Evolutionary conservation across 2,888 invertebrate species (phyloP), one percentile per base, ranked within the genome.

Genomic region (Lycophotia porphyrea): DNA sequence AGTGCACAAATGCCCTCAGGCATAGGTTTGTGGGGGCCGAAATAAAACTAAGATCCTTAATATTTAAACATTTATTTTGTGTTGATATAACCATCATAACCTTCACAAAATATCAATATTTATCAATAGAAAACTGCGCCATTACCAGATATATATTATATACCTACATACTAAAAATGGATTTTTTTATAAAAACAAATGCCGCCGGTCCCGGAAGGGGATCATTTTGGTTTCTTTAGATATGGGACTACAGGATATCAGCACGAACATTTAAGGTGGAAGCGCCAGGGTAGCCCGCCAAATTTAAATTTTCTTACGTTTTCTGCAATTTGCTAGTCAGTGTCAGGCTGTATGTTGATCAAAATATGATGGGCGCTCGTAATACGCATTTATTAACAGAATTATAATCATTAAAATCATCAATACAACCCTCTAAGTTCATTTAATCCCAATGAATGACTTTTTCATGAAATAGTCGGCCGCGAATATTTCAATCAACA

Each of bases 21-120:
- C 27, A 15, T 15, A 55, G 36, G 5, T 8, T 69, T 39, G 24
- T 55, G 15, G 31, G 31, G 39, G 21, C 5, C 21, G 21, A 71
- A 72, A 55, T 71, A n/a, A 73, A 73, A 76, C 21, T 27, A 21
- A 11, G 8, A 42, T 21, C 0, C 15, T 34, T 34, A 42, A 11
- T 39, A 76, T 13, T 77, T 39, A 39, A 49, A 66, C 15, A 24
- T 76, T 31, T 76, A 76, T 77, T 76, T 21, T 65, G 21, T 76
- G n/a, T 74, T n/a, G 31, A 39, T 15, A 34, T 76, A 21, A 65
- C 44, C 65, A 47, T 34, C 34, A 74, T 74, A 55, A 64, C 76
- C 15, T 21, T 47, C 44, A 55, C 34, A 65, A 76, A 76, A 58
- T 36, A 76, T 55, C 34, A 52, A 63, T 24, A 27, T 47, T 39